Percentiles rank a stretch among this genome's conserved stretches.
Conservation (phyloP, 2,797 vertebrate genomes). For the Jordanella pulchra region DNA sequence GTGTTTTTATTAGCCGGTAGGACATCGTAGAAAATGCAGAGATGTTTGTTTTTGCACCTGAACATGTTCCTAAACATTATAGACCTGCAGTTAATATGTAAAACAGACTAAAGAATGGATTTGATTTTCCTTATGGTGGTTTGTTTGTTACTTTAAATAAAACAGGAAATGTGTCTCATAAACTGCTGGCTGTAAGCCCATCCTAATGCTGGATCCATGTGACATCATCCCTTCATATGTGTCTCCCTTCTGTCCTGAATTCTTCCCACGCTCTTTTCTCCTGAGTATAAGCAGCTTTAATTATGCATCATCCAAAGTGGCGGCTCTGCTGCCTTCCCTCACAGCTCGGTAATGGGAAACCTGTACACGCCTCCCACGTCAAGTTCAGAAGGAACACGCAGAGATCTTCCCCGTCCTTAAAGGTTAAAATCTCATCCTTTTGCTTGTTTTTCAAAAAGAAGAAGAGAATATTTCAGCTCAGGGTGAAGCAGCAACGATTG, state of each 20-base stretch:
- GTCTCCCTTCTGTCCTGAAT: constrained; percentile 29
- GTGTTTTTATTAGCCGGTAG: neutral
- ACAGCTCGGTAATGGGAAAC: constrained; percentile 41
- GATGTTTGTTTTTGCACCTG: neutral
- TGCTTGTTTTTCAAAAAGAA: no score
- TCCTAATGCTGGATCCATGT: constrained; percentile 16
- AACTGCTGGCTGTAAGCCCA: constrained; percentile 10
- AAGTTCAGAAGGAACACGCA: no score
- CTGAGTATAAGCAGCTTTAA: constrained; percentile 55
- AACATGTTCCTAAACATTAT: neutral
- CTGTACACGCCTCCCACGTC: no score
- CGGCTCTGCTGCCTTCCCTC: constrained; percentile 45
- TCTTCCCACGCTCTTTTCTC: constrained; percentile 43
- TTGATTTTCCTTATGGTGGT: neutral
- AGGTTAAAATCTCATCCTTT: no score
- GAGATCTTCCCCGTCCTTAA: no score
- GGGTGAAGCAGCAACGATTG: no score
- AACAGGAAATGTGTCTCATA: neutral
- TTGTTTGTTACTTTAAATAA: constrained; percentile 6
- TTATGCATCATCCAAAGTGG: constrained; percentile 52
- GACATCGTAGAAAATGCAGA: neutral
- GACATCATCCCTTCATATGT: constrained; percentile 43
- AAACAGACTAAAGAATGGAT: neutral
- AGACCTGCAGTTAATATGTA: neutral
- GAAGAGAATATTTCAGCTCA: no score